phyloP scores from a whole-genome alignment of 2,113 vertebrate genomes.

The Haplochromis burtoni region DNA sequence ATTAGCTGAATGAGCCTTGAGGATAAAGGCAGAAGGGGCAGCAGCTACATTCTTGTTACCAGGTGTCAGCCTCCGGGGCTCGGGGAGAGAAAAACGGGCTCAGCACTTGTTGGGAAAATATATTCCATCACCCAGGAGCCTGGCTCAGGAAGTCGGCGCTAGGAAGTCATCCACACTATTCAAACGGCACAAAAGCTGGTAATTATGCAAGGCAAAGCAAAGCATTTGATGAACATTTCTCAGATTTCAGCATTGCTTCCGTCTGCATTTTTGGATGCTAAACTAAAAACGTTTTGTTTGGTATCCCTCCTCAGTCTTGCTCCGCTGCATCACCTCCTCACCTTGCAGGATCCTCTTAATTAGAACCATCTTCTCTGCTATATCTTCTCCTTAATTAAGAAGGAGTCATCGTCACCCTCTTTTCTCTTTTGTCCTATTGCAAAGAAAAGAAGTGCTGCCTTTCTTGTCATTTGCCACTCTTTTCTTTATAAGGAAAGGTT shows the following conservation, averaged over 20 bases:
- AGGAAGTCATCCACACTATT: slow-evolving; percentile 55
- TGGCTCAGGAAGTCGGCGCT: slow-evolving; percentile 2
- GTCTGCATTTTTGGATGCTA: slow-evolving; percentile 9
- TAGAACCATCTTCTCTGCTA: slow-evolving; percentile 63
- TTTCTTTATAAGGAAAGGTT: slow-evolving; percentile 10
- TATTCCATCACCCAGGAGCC: slow-evolving; percentile 64
- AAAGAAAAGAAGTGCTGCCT: slow-evolving; percentile 69
- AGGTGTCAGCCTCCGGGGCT: slow-evolving; percentile 31
- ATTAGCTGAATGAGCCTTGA: slow-evolving; percentile 34
- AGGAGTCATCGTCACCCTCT: slow-evolving; percentile 69
- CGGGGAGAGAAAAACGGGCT: not conserved
- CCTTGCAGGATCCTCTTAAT: slow-evolving; percentile 68
- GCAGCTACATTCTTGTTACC: slow-evolving; percentile 50
- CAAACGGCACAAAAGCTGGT: slow-evolving; percentile 48
- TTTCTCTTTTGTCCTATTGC: slow-evolving; percentile 68
- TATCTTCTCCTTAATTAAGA: slow-evolving; percentile 78
- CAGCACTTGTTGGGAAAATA: slow-evolving; percentile 23
- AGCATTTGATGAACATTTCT: slow-evolving; percentile 73
- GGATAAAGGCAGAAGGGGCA: slow-evolving; percentile 36
- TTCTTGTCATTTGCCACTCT: slow-evolving; percentile 11
- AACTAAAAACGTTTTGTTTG: slow-evolving; percentile 26
- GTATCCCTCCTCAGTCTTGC: not conserved
- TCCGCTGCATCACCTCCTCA: slow-evolving; percentile 6
- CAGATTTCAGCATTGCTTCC: slow-evolving; percentile 48
- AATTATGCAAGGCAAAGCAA: slow-evolving; percentile 59